Evolutionary conservation across 2,888 invertebrate species (phyloP).

Genomic region (Halocaridina rubra): DNA sequence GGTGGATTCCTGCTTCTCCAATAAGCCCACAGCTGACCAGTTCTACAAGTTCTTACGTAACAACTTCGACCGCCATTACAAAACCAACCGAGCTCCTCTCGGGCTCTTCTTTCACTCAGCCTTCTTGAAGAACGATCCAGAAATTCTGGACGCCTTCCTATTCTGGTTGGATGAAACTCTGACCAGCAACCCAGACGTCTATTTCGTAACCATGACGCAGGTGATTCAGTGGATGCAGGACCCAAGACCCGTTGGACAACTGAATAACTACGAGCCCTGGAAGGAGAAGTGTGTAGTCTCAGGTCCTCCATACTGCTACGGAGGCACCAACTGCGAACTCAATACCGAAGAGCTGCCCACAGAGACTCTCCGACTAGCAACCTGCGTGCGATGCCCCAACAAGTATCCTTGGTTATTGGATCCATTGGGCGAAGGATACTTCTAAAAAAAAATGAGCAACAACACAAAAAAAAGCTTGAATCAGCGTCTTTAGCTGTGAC

Average conservation of each 20-base stretch:
- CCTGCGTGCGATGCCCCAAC: slow-evolving; percentile 91
- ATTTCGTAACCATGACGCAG: slow-evolving; percentile 92
- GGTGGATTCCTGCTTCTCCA: slow-evolving; percentile 91
- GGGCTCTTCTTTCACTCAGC: slow-evolving; percentile 94
- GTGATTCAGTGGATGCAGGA: slow-evolving; percentile 96
- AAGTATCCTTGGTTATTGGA: slow-evolving; percentile 96
- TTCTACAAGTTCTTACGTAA: slow-evolving; percentile 94
- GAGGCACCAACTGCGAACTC: slow-evolving; percentile 90
- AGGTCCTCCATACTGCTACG: slow-evolving; percentile 85
- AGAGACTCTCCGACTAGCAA: slow-evolving; percentile 92
- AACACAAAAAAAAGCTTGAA: background rate
- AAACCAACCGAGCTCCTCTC: slow-evolving; percentile 88
- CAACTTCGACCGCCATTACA: slow-evolving; percentile 92
- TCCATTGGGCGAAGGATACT: slow-evolving; percentile 90
- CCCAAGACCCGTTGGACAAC: slow-evolving; percentile 84
- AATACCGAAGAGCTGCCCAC: slow-evolving; percentile 94
- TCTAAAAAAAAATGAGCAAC: slow-evolving; percentile 73
- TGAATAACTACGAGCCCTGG: slow-evolving; percentile 94
- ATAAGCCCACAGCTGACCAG: slow-evolving; percentile 90
- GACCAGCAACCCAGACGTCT: slow-evolving; percentile 87
- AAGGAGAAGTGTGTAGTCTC: slow-evolving; percentile 93
- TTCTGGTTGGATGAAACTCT: slow-evolving; percentile 93
- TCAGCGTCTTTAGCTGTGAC: no score
- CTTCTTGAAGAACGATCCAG: slow-evolving; percentile 92
- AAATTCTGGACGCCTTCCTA: slow-evolving; percentile 90